Conservation (phyloP, 1,140 invertebrate genomes). For the Trichonephila clavata region DNA sequence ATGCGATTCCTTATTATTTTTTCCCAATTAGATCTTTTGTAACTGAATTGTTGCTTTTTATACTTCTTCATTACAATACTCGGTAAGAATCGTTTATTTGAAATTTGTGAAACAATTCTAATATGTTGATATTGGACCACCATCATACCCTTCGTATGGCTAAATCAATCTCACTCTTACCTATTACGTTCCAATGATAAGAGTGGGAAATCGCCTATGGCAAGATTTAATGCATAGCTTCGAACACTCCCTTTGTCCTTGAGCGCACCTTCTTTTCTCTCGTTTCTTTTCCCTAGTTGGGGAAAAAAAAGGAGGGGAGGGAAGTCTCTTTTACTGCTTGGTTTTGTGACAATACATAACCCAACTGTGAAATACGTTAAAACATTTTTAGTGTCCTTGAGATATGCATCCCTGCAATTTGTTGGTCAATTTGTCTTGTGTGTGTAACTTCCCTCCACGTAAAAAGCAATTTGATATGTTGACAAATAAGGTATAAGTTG, state of each 20-base stretch:
- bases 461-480: too few relatives aligned
- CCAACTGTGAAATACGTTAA: too few relatives aligned
- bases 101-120: too few relatives aligned
- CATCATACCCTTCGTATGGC: background rate
- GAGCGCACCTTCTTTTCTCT: conserved; percentile 29
- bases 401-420: background rate
- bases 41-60: too few relatives aligned
- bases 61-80: too few relatives aligned
- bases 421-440: too few relatives aligned
- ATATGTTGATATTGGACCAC: too few relatives aligned
- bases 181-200: background rate
- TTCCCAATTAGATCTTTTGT: too few relatives aligned
- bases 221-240: conserved; percentile 23
- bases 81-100: too few relatives aligned
- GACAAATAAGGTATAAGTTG: too few relatives aligned
- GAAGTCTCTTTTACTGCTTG: background rate
- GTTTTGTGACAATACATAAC: background rate
- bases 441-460: too few relatives aligned
- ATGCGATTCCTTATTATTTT: too few relatives aligned
- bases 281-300: background rate
- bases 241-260: conserved; percentile 64
- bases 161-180: background rate
- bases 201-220: conserved; percentile 23
- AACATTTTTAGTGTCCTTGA: background rate
- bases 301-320: background rate